Conservation (phyloP, 2,797 vertebrate genomes). For the Labroides dimidiatus region DNA sequence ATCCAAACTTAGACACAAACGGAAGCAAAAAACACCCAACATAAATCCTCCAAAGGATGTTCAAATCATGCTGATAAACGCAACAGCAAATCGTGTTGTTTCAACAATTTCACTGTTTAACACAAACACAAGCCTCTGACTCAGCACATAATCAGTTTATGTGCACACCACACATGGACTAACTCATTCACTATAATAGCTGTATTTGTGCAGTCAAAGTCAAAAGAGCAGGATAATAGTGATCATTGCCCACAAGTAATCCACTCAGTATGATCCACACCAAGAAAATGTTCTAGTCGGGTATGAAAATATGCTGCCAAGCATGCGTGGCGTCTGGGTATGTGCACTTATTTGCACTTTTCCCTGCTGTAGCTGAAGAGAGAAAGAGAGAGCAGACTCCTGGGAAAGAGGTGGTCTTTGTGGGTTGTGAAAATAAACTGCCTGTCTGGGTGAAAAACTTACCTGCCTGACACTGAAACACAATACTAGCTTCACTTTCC, state of each 20-base stretch:
- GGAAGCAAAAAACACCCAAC: neutral
- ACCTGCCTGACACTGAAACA: constrained; percentile 39
- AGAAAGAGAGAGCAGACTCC: constrained; percentile 6
- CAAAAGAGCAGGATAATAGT: constrained; percentile 14
- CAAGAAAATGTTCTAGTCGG: constrained; percentile 52
- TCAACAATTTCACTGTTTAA: neutral
- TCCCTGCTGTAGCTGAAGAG: constrained; percentile 36
- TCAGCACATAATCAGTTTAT: constrained; percentile 6
- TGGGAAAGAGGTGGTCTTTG: constrained; percentile 35
- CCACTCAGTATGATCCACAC: constrained; percentile 36
- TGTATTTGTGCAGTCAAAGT: neutral
- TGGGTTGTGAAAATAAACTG: constrained; percentile 67
- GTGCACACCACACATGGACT: neutral
- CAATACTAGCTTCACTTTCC: neutral
- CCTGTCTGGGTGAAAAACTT: constrained; percentile 65
- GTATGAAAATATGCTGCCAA: constrained; percentile 44
- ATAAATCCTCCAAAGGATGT: neutral
- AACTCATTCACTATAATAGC: neutral
- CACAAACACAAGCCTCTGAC: neutral
- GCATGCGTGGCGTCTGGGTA: constrained; percentile 33
- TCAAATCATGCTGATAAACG: neutral
- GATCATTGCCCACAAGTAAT: constrained; percentile 37
- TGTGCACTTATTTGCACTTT: constrained; percentile 26
- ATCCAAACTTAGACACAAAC: neutral
- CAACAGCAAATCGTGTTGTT: neutral